phyloP scores from a whole-genome alignment of 2,888 invertebrate species.

The Plebejus argus region DNA sequence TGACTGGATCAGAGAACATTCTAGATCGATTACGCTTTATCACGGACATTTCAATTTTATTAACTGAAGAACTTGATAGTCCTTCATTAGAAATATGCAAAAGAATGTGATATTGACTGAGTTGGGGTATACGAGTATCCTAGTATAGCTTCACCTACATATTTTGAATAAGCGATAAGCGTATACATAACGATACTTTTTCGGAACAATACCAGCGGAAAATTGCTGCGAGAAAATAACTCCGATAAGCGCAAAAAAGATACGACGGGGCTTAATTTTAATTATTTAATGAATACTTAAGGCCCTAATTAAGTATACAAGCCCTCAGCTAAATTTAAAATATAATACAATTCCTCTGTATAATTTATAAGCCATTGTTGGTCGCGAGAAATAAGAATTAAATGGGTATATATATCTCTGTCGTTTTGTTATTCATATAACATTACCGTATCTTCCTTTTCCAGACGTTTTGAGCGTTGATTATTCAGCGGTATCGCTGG shows the following conservation, averaged over 20 bases:
- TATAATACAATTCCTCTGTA: slow-evolving; percentile 32
- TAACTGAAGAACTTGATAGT: neutral
- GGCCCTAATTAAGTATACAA: slow-evolving; percentile 26
- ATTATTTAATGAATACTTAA: slow-evolving; percentile 32
- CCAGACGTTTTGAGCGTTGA: slow-evolving; percentile 81
- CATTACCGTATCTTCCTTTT: slow-evolving; percentile 80
- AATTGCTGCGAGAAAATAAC: slow-evolving; percentile 17
- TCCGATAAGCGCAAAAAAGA: slow-evolving; percentile 44
- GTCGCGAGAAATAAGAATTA: slow-evolving; percentile 73
- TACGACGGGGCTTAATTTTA: slow-evolving; percentile 37
- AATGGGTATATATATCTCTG: slow-evolving; percentile 76
- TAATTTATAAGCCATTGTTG: slow-evolving; percentile 67
- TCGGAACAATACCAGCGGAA: neutral
- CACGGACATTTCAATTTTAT: neutral
- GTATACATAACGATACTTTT: slow-evolving; percentile 7
- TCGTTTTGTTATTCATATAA: slow-evolving; percentile 80
- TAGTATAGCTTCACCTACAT: neutral
- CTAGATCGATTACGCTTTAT: slow-evolving; percentile 1
- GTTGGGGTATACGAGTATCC: neutral
- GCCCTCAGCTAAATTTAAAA: slow-evolving; percentile 36
- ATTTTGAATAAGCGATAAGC: neutral
- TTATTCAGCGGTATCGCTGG: slow-evolving; percentile 76
- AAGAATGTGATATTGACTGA: too few species aligned
- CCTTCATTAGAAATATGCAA: too few species aligned
- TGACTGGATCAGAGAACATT: slow-evolving; percentile 17